Base-by-base conservation (phyloP, 2,888 invertebrate genomes). In the Chrysomela aeneicollis region DNA sequence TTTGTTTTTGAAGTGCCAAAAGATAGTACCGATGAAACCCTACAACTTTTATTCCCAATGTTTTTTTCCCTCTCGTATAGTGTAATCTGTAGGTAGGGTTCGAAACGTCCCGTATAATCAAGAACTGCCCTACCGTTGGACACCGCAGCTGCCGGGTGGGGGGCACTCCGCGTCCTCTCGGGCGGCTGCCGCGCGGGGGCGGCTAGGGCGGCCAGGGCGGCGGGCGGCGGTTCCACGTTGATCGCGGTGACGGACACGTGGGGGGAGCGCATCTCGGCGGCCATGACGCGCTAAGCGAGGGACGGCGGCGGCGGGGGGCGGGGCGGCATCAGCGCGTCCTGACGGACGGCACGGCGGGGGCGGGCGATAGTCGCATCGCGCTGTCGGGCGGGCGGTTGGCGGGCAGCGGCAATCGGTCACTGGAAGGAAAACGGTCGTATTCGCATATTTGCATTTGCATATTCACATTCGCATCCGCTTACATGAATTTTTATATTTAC, bases 161-260 rank as follows among this genome's bases (percentile, higher is more conserved):
- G 69, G 58, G 75, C 71, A 68, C 74, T 73, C 57, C 76, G 61
- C 10, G 76, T 69, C 46, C 77, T 71, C 51, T 76, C 77, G 10
- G 75, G 76, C 37, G 72, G 73, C 60, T 74, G 63, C 67, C 67
- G 63, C 64, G 69, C 63, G 55, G 67, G 66, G 37, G 47, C 50
- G 58, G 57, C 47, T 47, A 49, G 46, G 66, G 61, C 61, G 73
- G 73, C 67, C 59, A 69, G 69, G 19, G 59, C 49, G 51, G 71
- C 72, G 8, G 72, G 73, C 58, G 73, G 72, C 59, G 79, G 77
- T 70, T 82, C 82, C 76, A 90, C 88, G 80, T 92, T 92, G 84
- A 93, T 92, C 73, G 92, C 91, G 73, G 92, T 93, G 78, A 93
- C 92, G 66, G 92, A 92, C 64, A 93, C 90, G 85, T 93, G 87